Percentiles rank a stretch among this genome's conserved stretches.
Evolutionary conservation across 2,113 vertebrate genomes (phyloP).

Genomic region (Morone saxatilis): DNA sequence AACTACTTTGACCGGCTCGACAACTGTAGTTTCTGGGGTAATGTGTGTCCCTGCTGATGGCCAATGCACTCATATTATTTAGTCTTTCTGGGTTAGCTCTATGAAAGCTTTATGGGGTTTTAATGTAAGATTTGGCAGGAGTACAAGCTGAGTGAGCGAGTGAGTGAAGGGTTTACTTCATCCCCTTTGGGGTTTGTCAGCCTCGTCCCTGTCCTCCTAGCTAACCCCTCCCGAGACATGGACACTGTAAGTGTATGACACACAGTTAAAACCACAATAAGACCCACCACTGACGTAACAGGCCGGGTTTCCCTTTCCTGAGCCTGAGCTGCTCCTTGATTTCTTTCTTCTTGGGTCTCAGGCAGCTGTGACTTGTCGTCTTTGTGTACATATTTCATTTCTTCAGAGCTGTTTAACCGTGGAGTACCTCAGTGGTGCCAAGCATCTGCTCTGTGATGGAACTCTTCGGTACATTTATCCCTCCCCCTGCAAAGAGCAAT

Average conservation of each 20-base stretch:
- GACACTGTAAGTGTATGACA: conserved; percentile 25
- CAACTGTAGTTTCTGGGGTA: background rate
- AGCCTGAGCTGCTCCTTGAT: background rate
- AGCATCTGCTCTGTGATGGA: conserved; percentile 64
- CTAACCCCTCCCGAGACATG: conserved; percentile 18
- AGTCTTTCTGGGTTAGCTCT: background rate
- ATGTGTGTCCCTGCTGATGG: background rate
- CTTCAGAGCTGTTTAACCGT: conserved; percentile 51
- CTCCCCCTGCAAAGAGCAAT: conserved; percentile 19
- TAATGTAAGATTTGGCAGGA: conserved; percentile 49
- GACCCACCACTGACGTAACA: conserved; percentile 12
- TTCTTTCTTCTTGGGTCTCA: conserved; percentile 13
- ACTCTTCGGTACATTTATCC: conserved; percentile 49
- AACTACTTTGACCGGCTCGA: background rate
- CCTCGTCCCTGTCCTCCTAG: background rate
- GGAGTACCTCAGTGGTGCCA: conserved; percentile 22
- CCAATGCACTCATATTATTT: conserved; percentile 16
- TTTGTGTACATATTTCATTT: conserved; percentile 58
- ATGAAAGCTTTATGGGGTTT: conserved; percentile 49
- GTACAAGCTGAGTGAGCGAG: conserved; percentile 34
- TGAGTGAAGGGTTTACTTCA: conserved; percentile 9
- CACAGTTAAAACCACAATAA: conserved; percentile 8
- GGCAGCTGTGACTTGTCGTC: conserved; percentile 46
- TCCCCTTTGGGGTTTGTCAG: conserved; percentile 6
- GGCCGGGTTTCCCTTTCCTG: conserved; percentile 42